Evolutionary conservation across 2,888 invertebrate genomes (phyloP).

Genomic region (Ophioninae sp.): DNA sequence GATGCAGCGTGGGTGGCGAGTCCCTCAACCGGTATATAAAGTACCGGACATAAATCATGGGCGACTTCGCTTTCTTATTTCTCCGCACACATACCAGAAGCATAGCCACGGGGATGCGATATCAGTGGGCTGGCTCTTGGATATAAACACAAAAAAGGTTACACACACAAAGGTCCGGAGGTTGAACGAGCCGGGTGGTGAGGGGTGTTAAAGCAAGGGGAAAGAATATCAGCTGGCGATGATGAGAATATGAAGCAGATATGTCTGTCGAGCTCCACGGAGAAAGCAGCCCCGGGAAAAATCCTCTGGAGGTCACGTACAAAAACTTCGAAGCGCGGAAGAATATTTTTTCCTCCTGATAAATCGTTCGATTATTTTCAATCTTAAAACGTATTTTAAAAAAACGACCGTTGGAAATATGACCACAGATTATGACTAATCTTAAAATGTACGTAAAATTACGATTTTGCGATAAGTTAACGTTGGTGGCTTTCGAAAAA

Average conservation of each 20-base stretch:
- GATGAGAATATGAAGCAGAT: conserved; percentile 12
- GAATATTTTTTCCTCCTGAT: conserved; percentile 13
- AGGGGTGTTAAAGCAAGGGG: background rate
- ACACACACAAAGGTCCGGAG: conserved; percentile 4
- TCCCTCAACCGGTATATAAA: conserved; percentile 45
- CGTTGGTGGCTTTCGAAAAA: background rate
- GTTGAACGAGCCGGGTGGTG: background rate
- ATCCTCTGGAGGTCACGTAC: background rate
- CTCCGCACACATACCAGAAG: conserved; percentile 15
- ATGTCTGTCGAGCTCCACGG: background rate
- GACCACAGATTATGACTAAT: background rate
- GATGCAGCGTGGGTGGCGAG: conserved; percentile 24
- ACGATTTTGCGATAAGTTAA: background rate
- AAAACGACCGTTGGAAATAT: background rate
- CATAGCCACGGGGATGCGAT: conserved; percentile 15
- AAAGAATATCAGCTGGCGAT: conserved; percentile 18
- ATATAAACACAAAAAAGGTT: conserved; percentile 49
- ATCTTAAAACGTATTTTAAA: background rate
- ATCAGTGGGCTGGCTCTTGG: conserved; percentile 30
- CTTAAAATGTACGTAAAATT: background rate
- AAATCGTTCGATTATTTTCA: background rate
- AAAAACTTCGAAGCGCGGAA: background rate
- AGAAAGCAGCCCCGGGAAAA: background rate
- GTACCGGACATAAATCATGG: conserved; percentile 68
- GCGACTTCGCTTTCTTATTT: conserved; percentile 64